A percentile compares a stretch with the other conserved stretches of the same genome.
These are phyloP conservation scores for Alouatta palliata DNA, from an alignment of 2,113 vertebrate genomes.

Conservation along the genomic window DNA sequence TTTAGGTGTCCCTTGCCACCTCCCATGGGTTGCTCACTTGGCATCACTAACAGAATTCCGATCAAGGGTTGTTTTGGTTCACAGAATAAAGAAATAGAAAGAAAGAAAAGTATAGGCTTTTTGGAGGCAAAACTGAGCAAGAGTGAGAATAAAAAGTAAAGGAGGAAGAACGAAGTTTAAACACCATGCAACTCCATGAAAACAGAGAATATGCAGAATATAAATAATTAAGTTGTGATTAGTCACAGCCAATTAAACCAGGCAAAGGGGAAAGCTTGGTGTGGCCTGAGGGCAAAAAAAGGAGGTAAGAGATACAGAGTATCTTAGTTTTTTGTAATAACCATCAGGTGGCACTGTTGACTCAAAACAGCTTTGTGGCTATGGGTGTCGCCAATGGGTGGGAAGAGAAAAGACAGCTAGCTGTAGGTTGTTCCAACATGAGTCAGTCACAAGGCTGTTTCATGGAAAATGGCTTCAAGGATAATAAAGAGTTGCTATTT, in stretches of 20 bases:
- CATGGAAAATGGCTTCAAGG: not conserved
- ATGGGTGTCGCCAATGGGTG: fast-evolving
- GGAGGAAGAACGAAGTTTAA: not conserved
- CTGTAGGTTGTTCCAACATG: no score
- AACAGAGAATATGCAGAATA: not conserved
- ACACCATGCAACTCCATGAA: not conserved
- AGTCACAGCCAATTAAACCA: not conserved
- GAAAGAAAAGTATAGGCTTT: not conserved
- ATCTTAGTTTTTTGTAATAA: conserved; percentile 6
- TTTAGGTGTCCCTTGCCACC: not conserved
- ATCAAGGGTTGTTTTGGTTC: not conserved
- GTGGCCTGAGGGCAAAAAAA: not conserved
- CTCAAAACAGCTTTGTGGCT: not conserved
- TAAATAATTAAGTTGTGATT: not conserved
- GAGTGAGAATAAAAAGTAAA: not conserved
- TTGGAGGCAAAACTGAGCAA: not conserved
- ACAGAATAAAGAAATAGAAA: conserved; percentile 15
- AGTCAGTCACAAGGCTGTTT: not conserved
- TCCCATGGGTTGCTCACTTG: not conserved
- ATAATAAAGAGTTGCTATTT: conserved; percentile 5
- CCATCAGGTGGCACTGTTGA: not conserved
- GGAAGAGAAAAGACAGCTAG: not conserved
- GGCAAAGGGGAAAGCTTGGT: not conserved
- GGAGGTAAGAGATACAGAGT: not conserved
- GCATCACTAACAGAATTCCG: not conserved